Conservation (phyloP, 2,888 invertebrate genomes). For the Agonopterix alstromeriana region DNA sequence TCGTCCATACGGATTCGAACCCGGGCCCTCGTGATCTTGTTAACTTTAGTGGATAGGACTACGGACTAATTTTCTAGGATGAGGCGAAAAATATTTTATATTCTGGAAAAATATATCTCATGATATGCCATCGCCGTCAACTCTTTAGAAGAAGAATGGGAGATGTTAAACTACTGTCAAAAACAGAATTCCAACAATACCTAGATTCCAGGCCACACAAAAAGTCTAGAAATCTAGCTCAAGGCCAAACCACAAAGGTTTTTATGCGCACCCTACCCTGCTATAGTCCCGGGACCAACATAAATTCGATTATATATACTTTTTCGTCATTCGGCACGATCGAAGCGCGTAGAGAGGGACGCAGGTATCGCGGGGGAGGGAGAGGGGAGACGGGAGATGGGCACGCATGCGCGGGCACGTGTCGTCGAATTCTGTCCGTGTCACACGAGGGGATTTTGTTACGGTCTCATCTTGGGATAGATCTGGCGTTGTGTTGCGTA, state of each 20-base stretch:
- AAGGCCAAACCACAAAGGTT: constrained; percentile 37
- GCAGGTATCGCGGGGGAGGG: constrained; percentile 31
- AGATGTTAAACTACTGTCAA: too few relatives aligned
- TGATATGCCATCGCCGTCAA: too few relatives aligned
- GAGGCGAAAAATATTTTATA: too few relatives aligned
- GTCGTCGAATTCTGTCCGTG: constrained; percentile 30
- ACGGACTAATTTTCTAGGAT: too few relatives aligned
- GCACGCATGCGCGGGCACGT: constrained; percentile 67
- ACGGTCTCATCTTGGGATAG: constrained; percentile 28
- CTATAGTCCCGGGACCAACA: constrained; percentile 39
- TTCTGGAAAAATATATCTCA: too few relatives aligned
- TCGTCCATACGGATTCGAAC: too few relatives aligned
- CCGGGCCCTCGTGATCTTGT: too few relatives aligned
- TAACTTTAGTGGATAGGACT: too few relatives aligned
- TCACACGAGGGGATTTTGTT: constrained; percentile 22
- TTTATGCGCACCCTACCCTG: constrained; percentile 38
- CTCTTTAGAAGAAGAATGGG: too few relatives aligned
- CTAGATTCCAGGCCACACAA: neutral
- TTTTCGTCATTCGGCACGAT: constrained; percentile 72
- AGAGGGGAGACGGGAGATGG: constrained; percentile 23
- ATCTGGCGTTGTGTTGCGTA: neutral
- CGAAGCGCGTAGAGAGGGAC: constrained; percentile 56
- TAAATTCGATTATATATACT: constrained; percentile 70
- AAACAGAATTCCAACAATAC: neutral
- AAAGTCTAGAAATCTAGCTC: constrained; percentile 23